Percentiles rank a stretch among this genome's conserved stretches.
Evolutionary conservation across 2,888 invertebrate species (phyloP).

Genomic region (Xestobium rufovillosum): DNA sequence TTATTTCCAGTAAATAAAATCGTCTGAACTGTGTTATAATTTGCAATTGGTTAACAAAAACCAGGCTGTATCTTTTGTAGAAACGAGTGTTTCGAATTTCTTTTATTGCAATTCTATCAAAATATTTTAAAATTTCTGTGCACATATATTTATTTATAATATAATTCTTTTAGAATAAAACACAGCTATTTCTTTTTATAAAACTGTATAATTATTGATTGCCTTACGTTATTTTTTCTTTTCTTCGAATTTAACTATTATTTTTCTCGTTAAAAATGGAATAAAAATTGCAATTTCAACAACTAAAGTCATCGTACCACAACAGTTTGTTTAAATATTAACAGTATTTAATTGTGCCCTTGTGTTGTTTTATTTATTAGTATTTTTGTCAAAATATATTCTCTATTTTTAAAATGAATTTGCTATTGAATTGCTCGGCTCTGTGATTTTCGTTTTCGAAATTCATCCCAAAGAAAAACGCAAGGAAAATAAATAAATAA

Average conservation of each 20-base stretch:
- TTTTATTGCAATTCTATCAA: conserved; percentile 44
- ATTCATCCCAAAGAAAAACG: too few relatives aligned
- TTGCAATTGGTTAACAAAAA: neutral
- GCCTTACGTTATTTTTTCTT: conserved; percentile 36
- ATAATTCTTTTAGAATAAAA: conserved; percentile 39
- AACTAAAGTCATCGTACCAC: conserved; percentile 36
- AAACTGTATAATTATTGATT: conserved; percentile 41
- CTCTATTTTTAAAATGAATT: conserved; percentile 21
- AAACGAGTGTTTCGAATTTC: conserved; percentile 28
- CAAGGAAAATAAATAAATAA: too few relatives aligned
- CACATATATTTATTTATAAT: conserved; percentile 31
- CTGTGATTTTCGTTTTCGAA: conserved; percentile 4
- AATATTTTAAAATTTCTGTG: conserved; percentile 41
- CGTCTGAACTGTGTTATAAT: neutral
- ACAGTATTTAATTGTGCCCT: conserved; percentile 43
- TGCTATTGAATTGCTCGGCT: too few relatives aligned
- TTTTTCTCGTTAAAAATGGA: conserved; percentile 29
- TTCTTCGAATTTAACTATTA: conserved; percentile 30
- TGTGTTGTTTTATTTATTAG: conserved; percentile 32
- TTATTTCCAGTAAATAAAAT: conserved; percentile 18
- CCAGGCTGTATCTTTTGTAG: too few relatives aligned
- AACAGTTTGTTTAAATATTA: conserved; percentile 35
- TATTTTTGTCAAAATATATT: conserved; percentile 26
- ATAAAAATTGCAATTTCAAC: conserved; percentile 37
- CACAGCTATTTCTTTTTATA: conserved; percentile 39